Percentiles rank a stretch among this genome's conserved stretches.
Conservation (phyloP, 2,888 invertebrate species). For the Lasioglossum villosulum region DNA sequence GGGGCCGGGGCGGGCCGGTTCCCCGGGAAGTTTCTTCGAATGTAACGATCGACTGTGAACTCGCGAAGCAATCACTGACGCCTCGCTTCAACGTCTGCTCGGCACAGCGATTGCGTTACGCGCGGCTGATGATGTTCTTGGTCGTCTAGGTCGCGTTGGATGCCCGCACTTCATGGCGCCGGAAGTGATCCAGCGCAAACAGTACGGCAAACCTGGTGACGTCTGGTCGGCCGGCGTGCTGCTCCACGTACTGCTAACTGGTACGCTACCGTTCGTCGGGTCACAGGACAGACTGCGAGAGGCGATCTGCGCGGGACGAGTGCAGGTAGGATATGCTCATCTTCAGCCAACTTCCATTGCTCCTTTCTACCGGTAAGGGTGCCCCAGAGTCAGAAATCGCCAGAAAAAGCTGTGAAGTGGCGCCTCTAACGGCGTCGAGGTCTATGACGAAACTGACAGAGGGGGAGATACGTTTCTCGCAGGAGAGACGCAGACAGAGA, state of each 20-base stretch:
- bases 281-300: conserved; percentile 97
- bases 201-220: conserved; percentile 97
- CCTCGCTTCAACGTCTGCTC: conserved; percentile 60
- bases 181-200: conserved; percentile 96
- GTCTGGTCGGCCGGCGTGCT: conserved; percentile 99
- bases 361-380: neutral
- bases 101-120: conserved; percentile 30
- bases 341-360: neutral
- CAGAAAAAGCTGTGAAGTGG: too few relatives aligned
- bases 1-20: neutral
- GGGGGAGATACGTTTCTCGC: too few relatives aligned
- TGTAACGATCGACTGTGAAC: conserved; percentile 55
- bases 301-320: conserved; percentile 93
- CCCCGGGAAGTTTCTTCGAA: conserved; percentile 32
- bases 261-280: conserved; percentile 97
- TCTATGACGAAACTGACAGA: too few relatives aligned
- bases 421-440: too few relatives aligned
- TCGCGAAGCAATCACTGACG: conserved; percentile 57
- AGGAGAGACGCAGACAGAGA: too few relatives aligned
- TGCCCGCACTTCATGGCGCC: conserved; percentile 99
- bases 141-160: conserved; percentile 92
- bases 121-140: conserved; percentile 52
- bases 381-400: too few relatives aligned
- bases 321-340: conserved; percentile 87
- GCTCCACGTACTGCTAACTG: conserved; percentile 96